Evolutionary conservation across 53 echinoderm and acorn worm genomes (phyloP).

Genomic region (Glandiceps talaboti): DNA sequence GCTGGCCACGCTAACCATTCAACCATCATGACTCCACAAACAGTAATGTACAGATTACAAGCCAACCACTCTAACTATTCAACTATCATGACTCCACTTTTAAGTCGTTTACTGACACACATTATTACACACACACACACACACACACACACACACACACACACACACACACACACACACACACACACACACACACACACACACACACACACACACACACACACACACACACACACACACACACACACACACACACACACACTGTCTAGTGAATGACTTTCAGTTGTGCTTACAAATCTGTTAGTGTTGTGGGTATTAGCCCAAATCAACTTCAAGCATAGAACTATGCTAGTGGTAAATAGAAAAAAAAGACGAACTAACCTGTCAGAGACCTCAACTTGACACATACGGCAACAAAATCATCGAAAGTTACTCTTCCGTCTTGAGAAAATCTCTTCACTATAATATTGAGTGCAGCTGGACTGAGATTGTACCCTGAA

Average conservation of each 20-base stretch:
- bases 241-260: too few species aligned
- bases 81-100: too few species aligned
- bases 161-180: neutral
- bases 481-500: conserved; percentile 51
- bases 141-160: neutral
- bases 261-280: too few species aligned
- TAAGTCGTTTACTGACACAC: too few species aligned
- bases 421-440: conserved; percentile 48
- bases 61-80: too few species aligned
- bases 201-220: neutral
- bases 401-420: conserved; percentile 50
- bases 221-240: neutral
- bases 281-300: too few species aligned
- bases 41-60: too few species aligned
- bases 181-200: neutral
- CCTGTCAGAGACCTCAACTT: conserved; percentile 60
- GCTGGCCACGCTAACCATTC: too few species aligned
- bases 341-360: too few species aligned
- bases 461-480: conserved; percentile 24
- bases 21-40: too few species aligned
- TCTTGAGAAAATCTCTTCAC: conserved; percentile 26
- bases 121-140: neutral
- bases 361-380: conserved; percentile 5
- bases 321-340: too few species aligned
- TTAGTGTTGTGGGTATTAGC: too few species aligned